A percentile compares a stretch with the other conserved stretches of the same genome.
Conservation (phyloP, 2,888 invertebrate genomes). For the Hypena proboscidalis region DNA sequence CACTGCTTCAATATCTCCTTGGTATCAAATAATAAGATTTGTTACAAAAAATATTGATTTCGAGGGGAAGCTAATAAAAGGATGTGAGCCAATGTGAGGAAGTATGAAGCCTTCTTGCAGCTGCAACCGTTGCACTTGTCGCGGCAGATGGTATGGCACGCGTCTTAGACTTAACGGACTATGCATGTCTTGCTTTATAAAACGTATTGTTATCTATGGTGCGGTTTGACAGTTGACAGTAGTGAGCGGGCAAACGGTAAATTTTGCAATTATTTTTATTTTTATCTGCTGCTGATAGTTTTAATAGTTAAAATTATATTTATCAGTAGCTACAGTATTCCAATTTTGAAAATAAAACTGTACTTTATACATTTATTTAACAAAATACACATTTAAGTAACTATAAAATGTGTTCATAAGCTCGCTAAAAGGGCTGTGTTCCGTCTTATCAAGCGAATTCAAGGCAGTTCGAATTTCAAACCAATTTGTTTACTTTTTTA, state of each 20-base stretch:
- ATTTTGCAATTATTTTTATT: not conserved
- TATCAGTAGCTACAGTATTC: too few relatives aligned
- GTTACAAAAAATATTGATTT: slow-evolving; percentile 29
- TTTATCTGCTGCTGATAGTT: too few relatives aligned
- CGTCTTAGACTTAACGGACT: slow-evolving; percentile 14
- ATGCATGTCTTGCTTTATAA: slow-evolving; percentile 9
- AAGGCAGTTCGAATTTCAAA: slow-evolving; percentile 17
- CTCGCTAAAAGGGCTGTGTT: not conserved
- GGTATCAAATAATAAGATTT: slow-evolving; percentile 32
- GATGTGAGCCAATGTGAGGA: slow-evolving; percentile 17
- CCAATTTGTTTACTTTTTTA: slow-evolving; percentile 14
- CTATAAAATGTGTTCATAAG: too few relatives aligned
- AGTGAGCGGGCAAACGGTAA: not conserved
- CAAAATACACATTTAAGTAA: too few relatives aligned
- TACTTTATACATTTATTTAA: not conserved
- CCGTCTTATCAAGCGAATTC: slow-evolving; percentile 10
- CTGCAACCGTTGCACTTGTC: slow-evolving; percentile 39
- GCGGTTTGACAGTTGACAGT: slow-evolving; percentile 13
- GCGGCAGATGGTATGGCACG: slow-evolving; percentile 42
- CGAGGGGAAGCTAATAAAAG: slow-evolving; percentile 23
- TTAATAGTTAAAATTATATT: too few relatives aligned
- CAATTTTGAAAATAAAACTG: not conserved
- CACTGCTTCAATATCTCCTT: slow-evolving; percentile 18
- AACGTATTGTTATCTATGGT: slow-evolving; percentile 12
- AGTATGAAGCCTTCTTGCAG: slow-evolving; percentile 23